These are phyloP conservation scores for Tipula confusa DNA, from an alignment of 2,888 invertebrate genomes.

Conservation along the genomic window DNA sequence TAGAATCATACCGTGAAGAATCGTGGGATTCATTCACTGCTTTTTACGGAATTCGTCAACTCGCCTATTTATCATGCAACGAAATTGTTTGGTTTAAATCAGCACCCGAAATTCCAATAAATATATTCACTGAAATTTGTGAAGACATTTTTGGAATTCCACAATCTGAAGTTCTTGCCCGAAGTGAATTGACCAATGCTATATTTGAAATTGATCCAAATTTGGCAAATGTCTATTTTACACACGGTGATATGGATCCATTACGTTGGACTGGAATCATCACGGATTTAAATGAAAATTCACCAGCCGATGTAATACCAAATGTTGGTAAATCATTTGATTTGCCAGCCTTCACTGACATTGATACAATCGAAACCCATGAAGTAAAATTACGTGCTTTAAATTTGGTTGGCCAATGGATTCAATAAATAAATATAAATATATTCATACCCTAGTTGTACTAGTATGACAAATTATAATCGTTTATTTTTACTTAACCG, in stretches of 20 bases:
- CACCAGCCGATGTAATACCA: background rate
- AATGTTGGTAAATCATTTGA: constrained; percentile 9
- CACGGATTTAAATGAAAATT: background rate
- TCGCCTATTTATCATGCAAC: background rate
- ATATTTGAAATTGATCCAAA: background rate
- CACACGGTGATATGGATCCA: background rate
- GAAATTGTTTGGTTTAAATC: background rate
- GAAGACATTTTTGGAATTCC: background rate
- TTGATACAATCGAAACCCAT: background rate
- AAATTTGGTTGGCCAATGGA: background rate
- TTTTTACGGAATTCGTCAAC: background rate
- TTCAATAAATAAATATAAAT: background rate
- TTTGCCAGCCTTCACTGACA: background rate
- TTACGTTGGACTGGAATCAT: background rate
- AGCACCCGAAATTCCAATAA: background rate
- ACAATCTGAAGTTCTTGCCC: background rate
- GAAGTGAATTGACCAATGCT: background rate
- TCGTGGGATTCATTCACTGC: background rate
- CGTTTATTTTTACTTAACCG: background rate
- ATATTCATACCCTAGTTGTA: background rate
- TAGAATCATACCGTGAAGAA: background rate
- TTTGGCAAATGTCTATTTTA: background rate
- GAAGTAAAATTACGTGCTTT: background rate
- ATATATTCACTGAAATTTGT: background rate
- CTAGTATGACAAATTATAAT: background rate